These are phyloP conservation scores for Hyperoplus immaculatus DNA, from an alignment of 2,797 vertebrate genomes.

Conservation along the genomic window DNA sequence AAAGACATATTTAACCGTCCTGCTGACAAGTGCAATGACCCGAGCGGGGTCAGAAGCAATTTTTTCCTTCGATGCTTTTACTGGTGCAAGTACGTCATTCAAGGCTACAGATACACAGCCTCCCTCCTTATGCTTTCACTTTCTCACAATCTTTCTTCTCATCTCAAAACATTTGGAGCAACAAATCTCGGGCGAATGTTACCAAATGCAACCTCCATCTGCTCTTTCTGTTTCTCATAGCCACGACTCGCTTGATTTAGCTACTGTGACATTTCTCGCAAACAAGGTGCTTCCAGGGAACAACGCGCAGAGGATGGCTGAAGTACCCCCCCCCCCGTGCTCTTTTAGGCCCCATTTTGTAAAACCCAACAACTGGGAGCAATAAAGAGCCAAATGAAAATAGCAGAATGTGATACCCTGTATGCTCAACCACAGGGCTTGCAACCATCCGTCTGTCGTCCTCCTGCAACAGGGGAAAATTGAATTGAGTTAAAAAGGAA, in stretches of 20 bases:
- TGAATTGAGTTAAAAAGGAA: conserved; percentile 56
- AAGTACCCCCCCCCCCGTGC: conserved; percentile 22
- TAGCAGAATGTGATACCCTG: conserved; percentile 74
- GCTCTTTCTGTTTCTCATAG: conserved; percentile 64
- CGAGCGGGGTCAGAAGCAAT: not conserved
- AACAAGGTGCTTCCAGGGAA: conserved; percentile 72
- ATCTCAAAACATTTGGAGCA: conserved; percentile 3
- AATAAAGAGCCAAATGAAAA: conserved; percentile 79
- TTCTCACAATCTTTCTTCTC: not conserved
- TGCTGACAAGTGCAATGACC: conserved; percentile 23
- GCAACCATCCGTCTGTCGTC: conserved; percentile 49
- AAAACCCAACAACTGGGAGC: conserved; percentile 77
- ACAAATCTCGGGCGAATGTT: not conserved
- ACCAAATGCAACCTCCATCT: conserved; percentile 31
- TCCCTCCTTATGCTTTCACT: not conserved
- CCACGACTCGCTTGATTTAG: conserved; percentile 70
- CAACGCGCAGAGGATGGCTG: conserved; percentile 44
- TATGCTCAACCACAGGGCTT: conserved; percentile 58
- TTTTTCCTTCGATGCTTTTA: conserved; percentile 24
- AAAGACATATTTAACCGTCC: conserved; percentile 4
- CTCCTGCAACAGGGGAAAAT: conserved; percentile 56
- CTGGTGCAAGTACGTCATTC: not conserved
- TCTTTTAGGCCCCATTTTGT: conserved; percentile 64
- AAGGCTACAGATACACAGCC: not conserved
- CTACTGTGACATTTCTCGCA: conserved; percentile 82